These are phyloP conservation scores for Pempheris klunzingeri DNA, from an alignment of 2,797 vertebrate species.

Conservation along the genomic window DNA sequence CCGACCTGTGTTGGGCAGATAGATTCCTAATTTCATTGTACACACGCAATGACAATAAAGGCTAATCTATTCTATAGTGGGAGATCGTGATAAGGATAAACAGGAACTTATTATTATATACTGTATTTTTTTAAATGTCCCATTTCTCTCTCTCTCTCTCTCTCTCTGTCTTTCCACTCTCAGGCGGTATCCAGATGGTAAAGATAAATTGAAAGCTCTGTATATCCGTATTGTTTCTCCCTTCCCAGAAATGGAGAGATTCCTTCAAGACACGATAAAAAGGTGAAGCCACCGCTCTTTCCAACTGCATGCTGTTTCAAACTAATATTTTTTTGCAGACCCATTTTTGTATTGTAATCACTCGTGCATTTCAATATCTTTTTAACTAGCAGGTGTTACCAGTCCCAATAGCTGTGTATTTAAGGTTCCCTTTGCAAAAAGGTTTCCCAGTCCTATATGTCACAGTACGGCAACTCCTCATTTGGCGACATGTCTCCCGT, in stretches of 20 bases:
- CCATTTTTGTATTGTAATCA: no score
- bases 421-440: neutral
- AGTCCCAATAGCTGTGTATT: neutral
- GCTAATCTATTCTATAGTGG: no score
- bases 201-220: conserved; percentile 90
- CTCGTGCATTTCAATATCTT: neutral
- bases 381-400: neutral
- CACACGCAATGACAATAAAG: no score
- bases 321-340: neutral
- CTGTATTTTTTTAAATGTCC: conserved; percentile 5
- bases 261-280: conserved; percentile 93
- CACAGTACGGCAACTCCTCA: neutral
- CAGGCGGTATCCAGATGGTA: conserved; percentile 86
- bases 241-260: conserved; percentile 95
- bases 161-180: conserved; percentile 21
- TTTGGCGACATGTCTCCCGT: neutral
- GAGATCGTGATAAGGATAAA: conserved; percentile 21
- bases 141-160: conserved; percentile 13
- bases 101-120: conserved; percentile 10
- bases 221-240: conserved; percentile 92
- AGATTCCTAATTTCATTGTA: no score
- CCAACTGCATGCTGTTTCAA: neutral
- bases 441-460: neutral
- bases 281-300: conserved; percentile 80
- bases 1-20: conserved; percentile 34